phyloP scores from a whole-genome alignment of 2,888 invertebrate genomes.

The Drosophila cracens region DNA sequence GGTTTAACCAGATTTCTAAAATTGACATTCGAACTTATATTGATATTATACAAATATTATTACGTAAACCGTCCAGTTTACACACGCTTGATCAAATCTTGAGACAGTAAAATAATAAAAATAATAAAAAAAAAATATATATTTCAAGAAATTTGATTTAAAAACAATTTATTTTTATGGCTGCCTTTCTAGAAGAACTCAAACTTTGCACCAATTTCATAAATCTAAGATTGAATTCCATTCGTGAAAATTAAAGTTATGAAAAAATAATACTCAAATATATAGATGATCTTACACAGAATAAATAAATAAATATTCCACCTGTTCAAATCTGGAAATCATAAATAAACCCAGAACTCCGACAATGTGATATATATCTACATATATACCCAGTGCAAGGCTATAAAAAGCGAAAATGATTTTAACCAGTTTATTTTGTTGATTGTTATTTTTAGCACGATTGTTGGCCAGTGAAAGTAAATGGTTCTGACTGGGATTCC shows the following conservation, averaged over 20 bases:
- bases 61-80: not conserved
- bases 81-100: not conserved
- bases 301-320: not conserved
- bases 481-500: not conserved
- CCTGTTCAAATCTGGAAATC: not conserved
- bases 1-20: not conserved
- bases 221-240: not conserved
- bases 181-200: not conserved
- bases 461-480: slow-evolving; percentile 1
- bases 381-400: not conserved
- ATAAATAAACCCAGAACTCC: not conserved
- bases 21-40: not conserved
- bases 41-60: not conserved
- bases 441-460: slow-evolving; percentile 1
- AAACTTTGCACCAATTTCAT: not conserved
- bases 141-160: not conserved
- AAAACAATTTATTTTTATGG: not conserved
- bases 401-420: not conserved
- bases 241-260: not conserved
- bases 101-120: not conserved
- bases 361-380: not conserved
- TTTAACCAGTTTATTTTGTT: not conserved
- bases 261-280: not conserved
- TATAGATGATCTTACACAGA: not conserved
- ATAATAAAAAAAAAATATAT: not conserved